Evolutionary conservation across 2,888 invertebrate species (phyloP).

Genomic region (Platypus cylindrus): DNA sequence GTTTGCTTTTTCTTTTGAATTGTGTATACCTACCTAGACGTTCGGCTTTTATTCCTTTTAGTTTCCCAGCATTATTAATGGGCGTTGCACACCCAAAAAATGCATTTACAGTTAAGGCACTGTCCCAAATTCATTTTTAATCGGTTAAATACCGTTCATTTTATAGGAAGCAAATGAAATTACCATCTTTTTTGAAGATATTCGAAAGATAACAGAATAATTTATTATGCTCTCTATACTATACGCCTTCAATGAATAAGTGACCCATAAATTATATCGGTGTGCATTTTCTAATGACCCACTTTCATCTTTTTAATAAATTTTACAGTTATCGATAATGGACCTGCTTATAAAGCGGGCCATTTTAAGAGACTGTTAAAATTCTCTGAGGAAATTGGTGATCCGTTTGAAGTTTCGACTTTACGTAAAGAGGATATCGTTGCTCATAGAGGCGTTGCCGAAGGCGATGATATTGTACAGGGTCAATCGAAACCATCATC

Average conservation of each 20-base stretch:
- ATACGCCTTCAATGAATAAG: too few relatives aligned
- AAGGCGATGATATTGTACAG: slow-evolving; percentile 78
- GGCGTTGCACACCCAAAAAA: slow-evolving; percentile 14
- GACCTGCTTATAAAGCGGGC: slow-evolving; percentile 48
- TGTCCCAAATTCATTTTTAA: slow-evolving; percentile 11
- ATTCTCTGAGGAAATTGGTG: slow-evolving; percentile 57
- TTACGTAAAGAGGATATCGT: slow-evolving; percentile 62
- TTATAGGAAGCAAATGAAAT: too few relatives aligned
- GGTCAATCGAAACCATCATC: slow-evolving; percentile 56
- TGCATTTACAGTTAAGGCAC: slow-evolving; percentile 10
- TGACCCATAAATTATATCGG: too few relatives aligned
- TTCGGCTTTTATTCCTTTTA: not conserved
- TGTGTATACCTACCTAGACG: slow-evolving; percentile 9
- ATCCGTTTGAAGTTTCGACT: slow-evolving; percentile 71
- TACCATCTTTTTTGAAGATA: too few relatives aligned
- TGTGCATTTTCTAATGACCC: too few relatives aligned
- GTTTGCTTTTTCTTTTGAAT: slow-evolving; percentile 13
- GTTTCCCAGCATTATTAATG: slow-evolving; percentile 2
- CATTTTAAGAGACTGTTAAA: slow-evolving; percentile 51
- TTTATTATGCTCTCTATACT: too few relatives aligned
- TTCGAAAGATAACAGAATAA: too few relatives aligned
- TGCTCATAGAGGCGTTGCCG: slow-evolving; percentile 52
- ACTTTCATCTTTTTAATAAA: too few relatives aligned
- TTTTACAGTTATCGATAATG: slow-evolving; percentile 56
- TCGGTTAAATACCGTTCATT: too few relatives aligned